Evolutionary conservation across 2,888 invertebrate species (phyloP), one percentile per base, ranked within the genome.

Genomic region (Dione juno): DNA sequence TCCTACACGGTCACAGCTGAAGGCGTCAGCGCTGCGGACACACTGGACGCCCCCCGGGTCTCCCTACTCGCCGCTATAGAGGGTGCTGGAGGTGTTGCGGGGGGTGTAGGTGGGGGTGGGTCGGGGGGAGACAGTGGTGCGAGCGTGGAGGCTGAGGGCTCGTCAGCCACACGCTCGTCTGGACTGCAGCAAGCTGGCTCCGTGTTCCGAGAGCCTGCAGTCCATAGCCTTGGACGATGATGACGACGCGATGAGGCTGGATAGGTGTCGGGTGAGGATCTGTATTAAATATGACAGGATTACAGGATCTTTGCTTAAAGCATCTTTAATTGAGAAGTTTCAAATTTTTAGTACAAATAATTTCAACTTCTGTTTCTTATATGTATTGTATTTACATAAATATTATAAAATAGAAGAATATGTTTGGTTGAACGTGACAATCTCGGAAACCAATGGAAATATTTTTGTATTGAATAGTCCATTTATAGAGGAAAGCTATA

Each of bases 191-290:
- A 98, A 98, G 89, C 93, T 98, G 78, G 96, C 97, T 76, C 98
- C 98, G 0, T 97, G 97, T 86, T 98, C 97, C 14, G 98, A 98
- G 87, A 98, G 97, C 80, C 93, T 98, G 66, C 97, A 97, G 88
- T 97, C 98, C 43, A 97, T 98, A 79, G 96, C 97, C 53, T 96
- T 98, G 74, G 98, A 98, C 83, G 98, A 98, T 80, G 96, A 98
- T 74, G 98, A 98, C 84, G 98, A 98, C 79, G 96, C 96, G 82
- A 93, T 97, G 0, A 95, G 95, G 2, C 96, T 95, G 37, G 95
- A 96, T 76, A 78, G 82, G 10, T 86, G 88, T 69, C 77, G 82
- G 82, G 90, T 90, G 50, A 76, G 81, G 5, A 28, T 5, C 2
- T 28, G 28, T 28, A 2, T 3, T 28, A 5, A 28, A 28, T 28